Conservation (phyloP, 92 coral and sea anemone species). For the Actinostola sp. region DNA sequence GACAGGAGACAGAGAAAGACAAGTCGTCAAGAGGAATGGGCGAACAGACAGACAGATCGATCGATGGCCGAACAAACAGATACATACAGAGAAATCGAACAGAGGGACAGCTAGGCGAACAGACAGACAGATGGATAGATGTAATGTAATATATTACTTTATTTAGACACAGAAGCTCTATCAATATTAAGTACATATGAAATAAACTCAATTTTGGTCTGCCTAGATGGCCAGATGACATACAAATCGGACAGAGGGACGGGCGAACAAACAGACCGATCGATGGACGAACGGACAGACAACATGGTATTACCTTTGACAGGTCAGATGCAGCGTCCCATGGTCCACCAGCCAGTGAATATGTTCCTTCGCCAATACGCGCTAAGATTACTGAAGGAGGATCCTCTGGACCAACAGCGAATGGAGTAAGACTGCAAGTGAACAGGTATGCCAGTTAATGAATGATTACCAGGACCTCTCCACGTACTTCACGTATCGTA, state of each 20-base stretch:
- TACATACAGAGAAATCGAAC: no score
- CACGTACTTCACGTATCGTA: no score
- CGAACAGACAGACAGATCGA: not conserved
- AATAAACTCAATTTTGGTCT: no score
- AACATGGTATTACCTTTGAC: constrained; percentile 70
- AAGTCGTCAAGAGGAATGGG: no score
- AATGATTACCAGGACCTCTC: not conserved
- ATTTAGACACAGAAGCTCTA: no score
- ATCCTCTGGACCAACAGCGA: constrained; percentile 97
- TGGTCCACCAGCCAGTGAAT: constrained; percentile 92
- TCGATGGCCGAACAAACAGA: no score
- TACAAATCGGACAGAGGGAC: constrained; percentile 21
- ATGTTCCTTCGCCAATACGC: constrained; percentile 94
- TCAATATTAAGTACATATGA: no score
- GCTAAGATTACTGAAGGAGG: constrained; percentile 80
- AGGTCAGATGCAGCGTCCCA: constrained; percentile 96
- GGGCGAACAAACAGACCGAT: constrained; percentile 10
- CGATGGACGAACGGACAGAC: not conserved
- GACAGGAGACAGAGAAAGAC: no score
- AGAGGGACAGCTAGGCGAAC: no score
- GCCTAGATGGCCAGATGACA: no score
- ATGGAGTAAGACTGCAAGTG: constrained; percentile 86
- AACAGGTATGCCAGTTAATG: not conserved
- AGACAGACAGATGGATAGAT: no score
- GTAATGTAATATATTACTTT: no score